phyloP scores from a whole-genome alignment of 2,113 vertebrate genomes.

The Gambusia holbrooki region DNA sequence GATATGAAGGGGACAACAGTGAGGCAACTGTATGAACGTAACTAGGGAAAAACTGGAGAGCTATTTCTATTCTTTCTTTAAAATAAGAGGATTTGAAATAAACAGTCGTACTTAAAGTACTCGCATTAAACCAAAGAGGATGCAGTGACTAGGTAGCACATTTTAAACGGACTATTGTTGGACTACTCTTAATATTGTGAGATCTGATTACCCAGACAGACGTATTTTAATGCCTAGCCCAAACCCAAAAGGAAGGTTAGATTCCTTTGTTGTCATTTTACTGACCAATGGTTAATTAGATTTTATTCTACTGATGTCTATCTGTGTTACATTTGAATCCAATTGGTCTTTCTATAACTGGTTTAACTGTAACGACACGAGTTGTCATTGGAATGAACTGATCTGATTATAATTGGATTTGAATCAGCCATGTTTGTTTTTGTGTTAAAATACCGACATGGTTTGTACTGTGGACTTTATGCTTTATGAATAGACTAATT shows the following conservation, averaged over 20 bases:
- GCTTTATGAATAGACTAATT: neutral
- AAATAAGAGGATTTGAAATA: no score
- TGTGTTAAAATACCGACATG: neutral
- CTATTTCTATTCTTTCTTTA: no score
- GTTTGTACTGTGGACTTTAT: neutral
- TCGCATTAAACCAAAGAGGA: no score
- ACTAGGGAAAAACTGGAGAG: no score
- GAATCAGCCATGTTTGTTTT: no score
- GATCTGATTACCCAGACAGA: neutral
- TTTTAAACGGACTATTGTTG: no score
- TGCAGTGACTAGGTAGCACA: no score
- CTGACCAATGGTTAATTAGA: neutral
- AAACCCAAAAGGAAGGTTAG: slow-evolving; percentile 15
- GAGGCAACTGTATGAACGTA: no score
- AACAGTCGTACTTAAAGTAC: no score
- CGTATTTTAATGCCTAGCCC: slow-evolving; percentile 11
- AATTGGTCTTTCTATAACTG: neutral
- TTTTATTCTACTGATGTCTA: neutral
- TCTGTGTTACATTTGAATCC: neutral
- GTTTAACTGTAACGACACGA: neutral
- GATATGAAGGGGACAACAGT: no score
- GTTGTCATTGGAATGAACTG: neutral
- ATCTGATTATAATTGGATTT: no score
- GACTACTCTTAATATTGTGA: no score
- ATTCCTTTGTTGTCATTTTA: slow-evolving; percentile 11